A percentile compares a stretch with the other conserved stretches of the same genome.
These are phyloP conservation scores for Chinchilla lanigera DNA, from an alignment of 2,113 vertebrate species.

Conservation along the genomic window DNA sequence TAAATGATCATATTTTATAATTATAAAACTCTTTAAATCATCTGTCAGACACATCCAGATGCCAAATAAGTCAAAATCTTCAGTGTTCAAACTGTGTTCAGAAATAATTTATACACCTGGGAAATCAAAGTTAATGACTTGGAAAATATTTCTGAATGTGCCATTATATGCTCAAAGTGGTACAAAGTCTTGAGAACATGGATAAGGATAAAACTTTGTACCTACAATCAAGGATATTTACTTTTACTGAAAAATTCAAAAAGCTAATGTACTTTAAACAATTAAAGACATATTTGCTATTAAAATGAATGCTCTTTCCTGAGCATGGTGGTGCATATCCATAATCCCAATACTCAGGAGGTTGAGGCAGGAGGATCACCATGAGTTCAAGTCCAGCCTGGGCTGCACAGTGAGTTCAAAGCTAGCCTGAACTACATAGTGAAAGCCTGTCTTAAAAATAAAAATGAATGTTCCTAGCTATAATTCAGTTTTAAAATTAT, in stretches of 20 bases:
- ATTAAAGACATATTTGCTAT: background rate
- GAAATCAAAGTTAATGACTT: constrained; percentile 76
- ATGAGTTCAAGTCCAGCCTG: background rate
- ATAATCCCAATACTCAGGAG: background rate
- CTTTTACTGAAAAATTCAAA: background rate
- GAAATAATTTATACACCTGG: constrained; percentile 77
- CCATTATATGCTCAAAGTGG: constrained; percentile 35
- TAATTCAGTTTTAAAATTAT: background rate
- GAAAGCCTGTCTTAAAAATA: background rate
- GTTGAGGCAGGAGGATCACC: background rate
- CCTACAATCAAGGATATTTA: background rate
- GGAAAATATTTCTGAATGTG: constrained; percentile 65
- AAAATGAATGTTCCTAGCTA: background rate
- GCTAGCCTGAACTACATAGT: background rate
- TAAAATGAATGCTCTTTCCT: background rate
- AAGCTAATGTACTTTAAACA: constrained; percentile 34
- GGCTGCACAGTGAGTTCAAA: background rate
- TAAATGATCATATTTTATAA: constrained; percentile 73
- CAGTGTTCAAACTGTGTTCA: constrained; percentile 53
- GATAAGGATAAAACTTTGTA: background rate
- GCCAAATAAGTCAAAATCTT: constrained; percentile 75
- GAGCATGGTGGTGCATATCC: background rate
- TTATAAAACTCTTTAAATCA: constrained; percentile 75
- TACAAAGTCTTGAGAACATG: constrained; percentile 30
- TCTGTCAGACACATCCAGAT: constrained; percentile 72